Evolutionary conservation across 2,113 vertebrate species (phyloP).

Genomic region (Platichthys stellatus): DNA sequence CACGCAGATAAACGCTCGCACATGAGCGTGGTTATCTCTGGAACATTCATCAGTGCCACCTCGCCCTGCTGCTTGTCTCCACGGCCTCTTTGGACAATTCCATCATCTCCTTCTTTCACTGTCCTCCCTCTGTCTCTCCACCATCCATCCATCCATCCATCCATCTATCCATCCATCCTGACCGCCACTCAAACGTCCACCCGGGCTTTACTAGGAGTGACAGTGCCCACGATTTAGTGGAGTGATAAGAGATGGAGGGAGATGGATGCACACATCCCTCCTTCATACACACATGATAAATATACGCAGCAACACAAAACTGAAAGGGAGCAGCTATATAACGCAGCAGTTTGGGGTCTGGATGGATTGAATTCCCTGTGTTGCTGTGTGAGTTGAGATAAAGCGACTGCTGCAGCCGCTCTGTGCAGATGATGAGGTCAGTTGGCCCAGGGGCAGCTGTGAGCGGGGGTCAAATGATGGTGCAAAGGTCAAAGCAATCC

Average conservation of each 20-base stretch:
- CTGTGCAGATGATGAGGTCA: conserved; percentile 55
- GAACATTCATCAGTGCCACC: conserved; percentile 63
- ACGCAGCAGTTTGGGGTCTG: conserved; percentile 26
- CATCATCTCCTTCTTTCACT: conserved; percentile 31
- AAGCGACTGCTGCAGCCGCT: conserved; percentile 4
- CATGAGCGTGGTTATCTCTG: conserved; percentile 40
- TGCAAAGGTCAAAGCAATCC: conserved; percentile 43
- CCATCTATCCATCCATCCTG: conserved; percentile 23
- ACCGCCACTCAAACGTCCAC: conserved; percentile 37
- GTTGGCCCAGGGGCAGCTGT: conserved; percentile 39
- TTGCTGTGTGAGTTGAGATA: conserved; percentile 19
- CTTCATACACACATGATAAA: too few species aligned
- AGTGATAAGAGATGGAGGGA: conserved; percentile 30
- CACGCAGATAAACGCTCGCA: conserved; percentile 22
- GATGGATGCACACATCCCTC: not conserved
- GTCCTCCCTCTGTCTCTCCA: conserved; percentile 13
- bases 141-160: conserved; percentile 22
- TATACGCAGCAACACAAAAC: too few species aligned
- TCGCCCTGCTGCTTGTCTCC: conserved; percentile 36
- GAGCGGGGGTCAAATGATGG: conserved; percentile 53
- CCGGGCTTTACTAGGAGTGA: conserved; percentile 33
- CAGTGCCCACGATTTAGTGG: conserved; percentile 36
- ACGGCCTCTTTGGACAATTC: conserved; percentile 46
- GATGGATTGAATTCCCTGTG: conserved; percentile 23
- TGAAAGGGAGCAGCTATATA: too few species aligned